A percentile compares a stretch with the other conserved stretches of the same genome.
Conservation (phyloP, 2,888 invertebrate species). For the Cantharis rustica region DNA sequence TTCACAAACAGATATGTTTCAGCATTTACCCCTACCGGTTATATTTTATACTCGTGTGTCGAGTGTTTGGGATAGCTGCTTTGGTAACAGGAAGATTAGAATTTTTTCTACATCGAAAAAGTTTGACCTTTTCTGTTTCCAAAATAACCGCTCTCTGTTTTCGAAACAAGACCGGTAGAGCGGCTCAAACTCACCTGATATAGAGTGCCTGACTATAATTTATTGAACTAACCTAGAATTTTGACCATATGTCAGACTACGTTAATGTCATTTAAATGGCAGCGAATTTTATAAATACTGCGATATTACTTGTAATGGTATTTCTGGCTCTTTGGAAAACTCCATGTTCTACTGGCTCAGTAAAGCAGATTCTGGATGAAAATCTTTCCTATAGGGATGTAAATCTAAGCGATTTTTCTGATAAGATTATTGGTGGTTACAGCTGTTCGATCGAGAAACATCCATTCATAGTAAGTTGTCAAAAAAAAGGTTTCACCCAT, state of each 20-base stretch:
- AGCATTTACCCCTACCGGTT: too few species aligned
- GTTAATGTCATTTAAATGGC: neutral
- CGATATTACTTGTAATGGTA: neutral
- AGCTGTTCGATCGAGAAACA: neutral
- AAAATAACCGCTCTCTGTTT: too few species aligned
- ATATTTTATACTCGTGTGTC: too few species aligned
- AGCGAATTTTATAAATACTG: neutral
- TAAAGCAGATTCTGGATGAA: neutral
- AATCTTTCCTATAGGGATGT: neutral
- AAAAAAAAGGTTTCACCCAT: neutral
- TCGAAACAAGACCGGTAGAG: too few species aligned
- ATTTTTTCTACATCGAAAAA: too few species aligned
- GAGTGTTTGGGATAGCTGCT: too few species aligned
- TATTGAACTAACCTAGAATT: neutral
- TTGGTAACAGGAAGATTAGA: too few species aligned
- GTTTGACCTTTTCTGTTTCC: too few species aligned
- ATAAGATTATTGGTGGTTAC: neutral
- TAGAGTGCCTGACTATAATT: too few species aligned
- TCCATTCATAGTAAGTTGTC: neutral
- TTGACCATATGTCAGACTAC: neutral
- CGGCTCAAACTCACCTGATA: too few species aligned
- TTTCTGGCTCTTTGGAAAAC: neutral
- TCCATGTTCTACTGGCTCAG: neutral
- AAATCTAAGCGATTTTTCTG: neutral
- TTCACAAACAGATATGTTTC: too few species aligned